A percentile compares a stretch with the other conserved stretches of the same genome.
Evolutionary conservation across 2,888 invertebrate species (phyloP).

Genomic region (Erynnis tages): DNA sequence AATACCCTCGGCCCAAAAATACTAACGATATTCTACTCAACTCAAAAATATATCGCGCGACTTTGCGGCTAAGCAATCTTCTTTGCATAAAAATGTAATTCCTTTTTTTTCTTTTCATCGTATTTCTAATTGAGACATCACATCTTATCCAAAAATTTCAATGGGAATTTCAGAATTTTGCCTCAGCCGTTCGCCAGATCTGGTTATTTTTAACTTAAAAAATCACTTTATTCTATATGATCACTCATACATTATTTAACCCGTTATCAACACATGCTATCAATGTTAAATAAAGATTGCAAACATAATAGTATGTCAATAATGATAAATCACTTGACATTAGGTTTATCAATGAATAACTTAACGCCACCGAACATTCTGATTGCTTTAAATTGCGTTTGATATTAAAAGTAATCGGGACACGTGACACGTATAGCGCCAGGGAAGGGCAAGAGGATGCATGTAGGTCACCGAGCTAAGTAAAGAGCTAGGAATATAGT

Average conservation of each 20-base stretch:
- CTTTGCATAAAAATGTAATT: too few species aligned
- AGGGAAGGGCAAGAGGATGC: constrained; percentile 5
- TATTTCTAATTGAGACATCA: too few species aligned
- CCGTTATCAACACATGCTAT: not conserved
- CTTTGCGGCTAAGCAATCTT: too few species aligned
- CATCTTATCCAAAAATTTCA: too few species aligned
- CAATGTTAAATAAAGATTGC: constrained; percentile 8
- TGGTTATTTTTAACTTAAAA: too few species aligned
- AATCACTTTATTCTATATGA: too few species aligned
- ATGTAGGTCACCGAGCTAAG: constrained; percentile 15
- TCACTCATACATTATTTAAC: not conserved
- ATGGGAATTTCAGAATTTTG: too few species aligned
- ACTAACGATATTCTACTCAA: not conserved
- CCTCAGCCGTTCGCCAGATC: too few species aligned
- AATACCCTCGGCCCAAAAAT: constrained; percentile 3
- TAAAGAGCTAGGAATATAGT: not conserved
- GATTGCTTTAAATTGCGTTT: not conserved
- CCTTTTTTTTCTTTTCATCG: too few species aligned
- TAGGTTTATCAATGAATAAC: not conserved
- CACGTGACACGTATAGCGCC: not conserved
- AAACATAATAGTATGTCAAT: constrained; percentile 5
- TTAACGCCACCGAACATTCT: constrained; percentile 1
- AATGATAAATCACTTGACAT: constrained; percentile 11
- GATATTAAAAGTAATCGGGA: not conserved
- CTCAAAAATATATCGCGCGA: not conserved